phyloP scores from a whole-genome alignment of 2,113 vertebrate genomes.

The Podocnemis expansa region DNA sequence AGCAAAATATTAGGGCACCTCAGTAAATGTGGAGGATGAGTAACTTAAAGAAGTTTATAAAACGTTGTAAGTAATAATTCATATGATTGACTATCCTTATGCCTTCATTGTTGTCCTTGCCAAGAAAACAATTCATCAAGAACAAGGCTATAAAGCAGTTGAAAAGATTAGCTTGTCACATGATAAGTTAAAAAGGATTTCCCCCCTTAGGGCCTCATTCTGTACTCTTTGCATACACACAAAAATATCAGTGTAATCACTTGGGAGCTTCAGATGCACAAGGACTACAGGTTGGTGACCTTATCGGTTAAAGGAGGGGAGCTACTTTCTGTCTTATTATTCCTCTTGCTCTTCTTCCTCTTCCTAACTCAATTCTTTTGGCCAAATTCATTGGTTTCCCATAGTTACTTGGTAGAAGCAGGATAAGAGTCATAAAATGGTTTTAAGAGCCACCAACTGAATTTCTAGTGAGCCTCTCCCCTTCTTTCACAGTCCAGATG shows the following conservation, averaged over 20 bases:
- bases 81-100: slow-evolving; percentile 63
- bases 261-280: not conserved
- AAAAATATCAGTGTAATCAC: not conserved
- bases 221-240: not conserved
- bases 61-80: not conserved
- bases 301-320: not conserved
- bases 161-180: not conserved
- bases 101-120: slow-evolving; percentile 66
- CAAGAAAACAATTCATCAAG: slow-evolving; percentile 67
- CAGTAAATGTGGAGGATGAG: not conserved
- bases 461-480: not conserved
- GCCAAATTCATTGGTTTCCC: not conserved
- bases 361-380: not conserved
- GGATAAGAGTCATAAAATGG: not conserved
- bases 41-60: not conserved
- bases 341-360: not conserved
- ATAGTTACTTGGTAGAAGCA: not conserved
- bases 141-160: slow-evolving; percentile 54
- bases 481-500: not conserved
- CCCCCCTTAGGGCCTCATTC: not conserved
- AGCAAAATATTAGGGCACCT: not conserved
- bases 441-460: not conserved
- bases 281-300: not conserved
- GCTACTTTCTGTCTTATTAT: not conserved
- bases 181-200: not conserved